Evolutionary conservation across 1,140 invertebrate species (phyloP).

Genomic region (Wasmannia auropunctata): DNA sequence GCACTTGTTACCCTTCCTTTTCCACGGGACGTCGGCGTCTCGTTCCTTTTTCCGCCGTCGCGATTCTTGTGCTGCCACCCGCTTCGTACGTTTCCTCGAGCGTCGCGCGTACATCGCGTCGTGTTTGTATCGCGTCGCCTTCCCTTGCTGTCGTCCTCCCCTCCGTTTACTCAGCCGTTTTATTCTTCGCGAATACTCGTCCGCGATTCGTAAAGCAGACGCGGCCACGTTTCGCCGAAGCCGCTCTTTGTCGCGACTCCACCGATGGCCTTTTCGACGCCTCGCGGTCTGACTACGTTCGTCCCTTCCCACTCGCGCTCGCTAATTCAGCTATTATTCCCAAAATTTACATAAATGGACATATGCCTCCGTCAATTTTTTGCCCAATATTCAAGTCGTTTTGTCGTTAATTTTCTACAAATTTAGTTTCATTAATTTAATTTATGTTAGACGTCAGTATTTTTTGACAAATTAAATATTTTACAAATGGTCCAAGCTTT

Average conservation of each 20-base stretch:
- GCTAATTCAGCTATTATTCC: slow-evolving; percentile 32
- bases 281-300: slow-evolving; percentile 34
- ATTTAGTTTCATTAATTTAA: not conserved
- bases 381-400: not conserved
- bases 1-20: slow-evolving; percentile 14
- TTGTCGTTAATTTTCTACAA: not conserved
- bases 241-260: slow-evolving; percentile 31
- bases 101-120: not conserved
- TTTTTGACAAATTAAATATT: not conserved
- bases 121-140: slow-evolving; percentile 2
- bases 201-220: slow-evolving; percentile 28
- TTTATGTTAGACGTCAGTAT: not conserved
- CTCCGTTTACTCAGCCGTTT: slow-evolving; percentile 39
- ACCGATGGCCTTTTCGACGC: slow-evolving; percentile 36
- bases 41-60: slow-evolving; percentile 48
- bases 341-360: not conserved
- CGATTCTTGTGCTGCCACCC: slow-evolving; percentile 46
- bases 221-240: slow-evolving; percentile 12
- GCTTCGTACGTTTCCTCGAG: slow-evolving; percentile 33
- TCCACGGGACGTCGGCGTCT: not conserved
- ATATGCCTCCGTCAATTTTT: not conserved
- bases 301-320: slow-evolving; percentile 27
- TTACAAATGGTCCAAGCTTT: not conserved
- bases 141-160: not conserved
- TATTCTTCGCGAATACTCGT: slow-evolving; percentile 51